Percentiles rank a stretch among this genome's conserved stretches.
These are phyloP conservation scores for Odontothrips loti DNA, from an alignment of 2,888 invertebrate genomes.

Conservation along the genomic window DNA sequence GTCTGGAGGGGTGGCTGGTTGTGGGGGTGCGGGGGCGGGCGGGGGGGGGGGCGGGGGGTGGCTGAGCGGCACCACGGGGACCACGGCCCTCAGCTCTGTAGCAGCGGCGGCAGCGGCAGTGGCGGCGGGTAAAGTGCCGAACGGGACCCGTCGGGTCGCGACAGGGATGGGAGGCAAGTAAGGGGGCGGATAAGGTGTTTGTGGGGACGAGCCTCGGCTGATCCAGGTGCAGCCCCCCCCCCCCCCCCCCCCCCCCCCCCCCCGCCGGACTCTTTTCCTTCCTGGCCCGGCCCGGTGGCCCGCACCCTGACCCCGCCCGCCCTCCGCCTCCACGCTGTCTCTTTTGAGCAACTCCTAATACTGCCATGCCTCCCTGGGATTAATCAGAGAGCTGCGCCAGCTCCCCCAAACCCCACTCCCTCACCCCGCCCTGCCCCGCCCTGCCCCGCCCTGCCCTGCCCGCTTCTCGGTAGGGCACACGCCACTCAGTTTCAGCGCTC, in stretches of 20 bases:
- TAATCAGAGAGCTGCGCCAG: background rate
- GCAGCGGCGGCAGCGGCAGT: too few species aligned
- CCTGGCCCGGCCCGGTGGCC: too few species aligned
- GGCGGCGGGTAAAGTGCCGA: background rate
- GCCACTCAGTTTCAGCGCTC: too few species aligned
- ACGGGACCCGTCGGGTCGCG: background rate
- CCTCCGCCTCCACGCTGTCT: background rate
- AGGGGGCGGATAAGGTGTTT: background rate
- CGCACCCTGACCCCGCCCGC: background rate
- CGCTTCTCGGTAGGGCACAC: too few species aligned
- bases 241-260: too few species aligned
- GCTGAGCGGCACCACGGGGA: too few species aligned
- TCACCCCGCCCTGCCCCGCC: too few species aligned
- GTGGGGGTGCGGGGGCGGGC: background rate
- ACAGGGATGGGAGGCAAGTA: background rate
- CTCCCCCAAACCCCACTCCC: too few species aligned
- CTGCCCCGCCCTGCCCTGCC: too few species aligned
- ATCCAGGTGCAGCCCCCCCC: background rate
- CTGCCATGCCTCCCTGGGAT: background rate
- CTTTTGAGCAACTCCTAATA: background rate
- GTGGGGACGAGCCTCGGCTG: background rate
- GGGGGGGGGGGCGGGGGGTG: background rate
- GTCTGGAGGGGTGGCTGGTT: slow-evolving; percentile 8
- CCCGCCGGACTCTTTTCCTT: too few species aligned
- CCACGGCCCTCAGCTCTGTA: too few species aligned